A percentile compares a stretch with the other conserved stretches of the same genome.
Evolutionary conservation across 2,888 invertebrate species (phyloP).

Genomic region (Oligia fasciuncula): DNA sequence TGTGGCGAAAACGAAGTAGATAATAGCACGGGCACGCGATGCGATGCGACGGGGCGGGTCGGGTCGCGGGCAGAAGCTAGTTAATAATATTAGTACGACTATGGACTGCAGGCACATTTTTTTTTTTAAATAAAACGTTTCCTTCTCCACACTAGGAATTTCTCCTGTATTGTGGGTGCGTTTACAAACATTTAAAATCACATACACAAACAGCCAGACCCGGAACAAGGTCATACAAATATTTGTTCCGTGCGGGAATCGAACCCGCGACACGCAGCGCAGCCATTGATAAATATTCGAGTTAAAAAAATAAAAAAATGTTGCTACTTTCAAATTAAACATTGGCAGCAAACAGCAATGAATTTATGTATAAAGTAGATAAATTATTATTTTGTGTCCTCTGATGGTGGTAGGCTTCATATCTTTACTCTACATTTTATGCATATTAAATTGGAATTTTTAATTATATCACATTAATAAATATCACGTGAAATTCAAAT

Average conservation of each 20-base stretch:
- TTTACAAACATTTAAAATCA: too few species aligned
- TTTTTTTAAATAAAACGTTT: too few species aligned
- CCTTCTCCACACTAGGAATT: too few species aligned
- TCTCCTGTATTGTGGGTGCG: too few species aligned
- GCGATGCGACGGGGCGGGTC: not conserved
- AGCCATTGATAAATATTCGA: not conserved
- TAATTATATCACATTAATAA: conserved; percentile 14
- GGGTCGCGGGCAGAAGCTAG: not conserved
- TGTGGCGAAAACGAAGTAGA: not conserved
- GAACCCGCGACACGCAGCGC: too few species aligned
- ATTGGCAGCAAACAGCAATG: not conserved
- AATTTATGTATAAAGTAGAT: too few species aligned
- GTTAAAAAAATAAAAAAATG: too few species aligned
- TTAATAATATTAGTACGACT: not conserved
- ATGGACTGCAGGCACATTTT: not conserved
- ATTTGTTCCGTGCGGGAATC: too few species aligned
- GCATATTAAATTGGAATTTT: conserved; percentile 1
- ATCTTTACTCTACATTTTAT: not conserved
- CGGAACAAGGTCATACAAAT: too few species aligned
- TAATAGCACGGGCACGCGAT: not conserved
- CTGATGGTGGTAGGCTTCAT: not conserved
- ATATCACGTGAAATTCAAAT: conserved; percentile 5
- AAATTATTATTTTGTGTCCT: not conserved
- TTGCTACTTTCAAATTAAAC: not conserved
- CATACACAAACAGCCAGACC: too few species aligned